Base-by-base conservation (phyloP, 2,113 vertebrate genomes). In the Chrysochloris asiatica region DNA sequence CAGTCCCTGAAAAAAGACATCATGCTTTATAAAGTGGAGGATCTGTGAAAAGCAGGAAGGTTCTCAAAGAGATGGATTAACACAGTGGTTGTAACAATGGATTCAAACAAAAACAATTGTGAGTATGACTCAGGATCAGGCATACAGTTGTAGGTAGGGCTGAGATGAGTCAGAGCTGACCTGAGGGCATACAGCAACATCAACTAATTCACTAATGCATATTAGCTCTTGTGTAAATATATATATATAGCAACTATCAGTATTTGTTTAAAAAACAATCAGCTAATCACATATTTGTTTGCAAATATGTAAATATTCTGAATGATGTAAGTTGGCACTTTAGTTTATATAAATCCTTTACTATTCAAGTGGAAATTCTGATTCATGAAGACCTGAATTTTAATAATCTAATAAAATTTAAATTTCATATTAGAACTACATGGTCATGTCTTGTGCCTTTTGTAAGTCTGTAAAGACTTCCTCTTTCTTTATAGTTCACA, bases 401-500 rank as follows among this genome's bases (percentile, higher is more conserved):
- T 83, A 83, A 94, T 83, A 86, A 95, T 94, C 48, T 47, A 92
- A 83, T 86, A 92, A 92, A 92, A 65, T 38, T 41, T 45, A 67
- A 77, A 61, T 54, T 73, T 24, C 81, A 3, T 43, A 54, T 79
- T 73, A 78, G 85, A 73, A 83, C 67, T 81, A 63, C 72, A 83
- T 19, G 24, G 81, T 22, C 80, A 67, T 78, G 80, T 81, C 80
- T 90, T 56, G 36, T 19, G 22, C 14, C 61, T 52, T 95, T 94
- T 93, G 93, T 88, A 26, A 77, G 76, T 81, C 24, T 89, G 7
- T 92, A 96, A 95, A 94, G 69, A 21, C 43, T 77, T 93, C 86
- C 56, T 88, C 33, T 73, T 81, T 36, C 90, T 90, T 90, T 86
- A 80, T 8, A 59, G 61, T 24, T 56, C 50, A 24, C 86, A 59